phyloP scores from a whole-genome alignment of 2,113 vertebrate genomes.

The Callopanchax toddi region DNA sequence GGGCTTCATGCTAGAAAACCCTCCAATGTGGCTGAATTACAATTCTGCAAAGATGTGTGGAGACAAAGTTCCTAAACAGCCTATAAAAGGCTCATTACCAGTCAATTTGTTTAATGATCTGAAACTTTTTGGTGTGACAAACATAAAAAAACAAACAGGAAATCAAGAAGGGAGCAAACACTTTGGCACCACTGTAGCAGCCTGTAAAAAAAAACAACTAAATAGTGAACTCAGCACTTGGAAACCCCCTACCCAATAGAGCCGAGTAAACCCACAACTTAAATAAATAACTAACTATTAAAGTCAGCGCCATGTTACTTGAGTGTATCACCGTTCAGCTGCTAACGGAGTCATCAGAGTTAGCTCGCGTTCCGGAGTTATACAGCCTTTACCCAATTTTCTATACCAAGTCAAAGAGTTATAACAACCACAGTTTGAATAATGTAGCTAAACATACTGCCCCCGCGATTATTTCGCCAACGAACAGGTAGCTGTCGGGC shows the following conservation, averaged over 20 bases:
- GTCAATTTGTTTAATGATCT: too few species aligned
- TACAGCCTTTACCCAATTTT: conserved; percentile 39
- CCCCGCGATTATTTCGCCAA: too few species aligned
- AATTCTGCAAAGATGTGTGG: too few species aligned
- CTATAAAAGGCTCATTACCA: too few species aligned
- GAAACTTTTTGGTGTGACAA: too few species aligned
- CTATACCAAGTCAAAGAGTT: neutral
- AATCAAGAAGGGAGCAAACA: too few species aligned
- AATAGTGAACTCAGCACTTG: neutral
- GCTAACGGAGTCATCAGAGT: conserved; percentile 37
- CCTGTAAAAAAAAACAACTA: too few species aligned
- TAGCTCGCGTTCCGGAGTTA: conserved; percentile 27
- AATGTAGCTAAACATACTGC: neutral
- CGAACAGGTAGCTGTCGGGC: neutral
- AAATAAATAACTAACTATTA: neutral
- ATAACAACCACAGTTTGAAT: neutral
- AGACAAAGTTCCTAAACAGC: too few species aligned
- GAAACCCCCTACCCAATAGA: neutral
- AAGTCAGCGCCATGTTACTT: conserved; percentile 3
- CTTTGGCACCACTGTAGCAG: too few species aligned
- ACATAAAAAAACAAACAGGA: too few species aligned
- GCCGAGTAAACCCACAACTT: neutral
- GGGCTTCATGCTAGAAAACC: too few species aligned
- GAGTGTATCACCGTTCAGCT: conserved; percentile 10
- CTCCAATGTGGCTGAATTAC: too few species aligned